These are phyloP conservation scores for Mixornis gularis DNA, from an alignment of 2,113 vertebrate genomes.

Conservation along the genomic window DNA sequence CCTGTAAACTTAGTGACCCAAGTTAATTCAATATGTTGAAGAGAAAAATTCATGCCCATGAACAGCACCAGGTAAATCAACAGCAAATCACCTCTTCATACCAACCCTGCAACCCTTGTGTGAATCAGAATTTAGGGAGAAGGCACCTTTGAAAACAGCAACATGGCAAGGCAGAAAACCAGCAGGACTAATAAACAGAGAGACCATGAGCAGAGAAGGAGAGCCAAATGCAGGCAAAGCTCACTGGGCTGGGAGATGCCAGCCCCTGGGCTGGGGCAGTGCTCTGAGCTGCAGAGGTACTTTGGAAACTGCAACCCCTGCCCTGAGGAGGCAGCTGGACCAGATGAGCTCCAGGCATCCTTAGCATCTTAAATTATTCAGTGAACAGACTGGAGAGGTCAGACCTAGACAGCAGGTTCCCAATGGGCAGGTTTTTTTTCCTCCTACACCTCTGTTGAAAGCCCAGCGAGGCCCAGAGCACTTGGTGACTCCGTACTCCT, in stretches of 20 bases:
- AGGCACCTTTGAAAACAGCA: neutral
- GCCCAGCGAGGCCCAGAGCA: neutral
- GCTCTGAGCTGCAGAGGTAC: fast-evolving
- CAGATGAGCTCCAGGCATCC: neutral
- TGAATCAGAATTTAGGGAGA: neutral
- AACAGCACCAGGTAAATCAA: neutral
- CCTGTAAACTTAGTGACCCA: neutral
- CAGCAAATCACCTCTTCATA: neutral
- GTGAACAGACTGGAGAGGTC: neutral
- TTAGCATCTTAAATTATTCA: neutral
- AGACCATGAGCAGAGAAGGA: neutral
- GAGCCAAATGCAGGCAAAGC: neutral
- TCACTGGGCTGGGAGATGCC: neutral
- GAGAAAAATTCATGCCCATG: neutral
- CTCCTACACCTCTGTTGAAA: neutral
- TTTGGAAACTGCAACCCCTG: neutral
- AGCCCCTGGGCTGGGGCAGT: neutral
- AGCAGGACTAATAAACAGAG: neutral
- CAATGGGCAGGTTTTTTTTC: neutral
- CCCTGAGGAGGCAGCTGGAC: neutral
- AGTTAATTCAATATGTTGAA: neutral
- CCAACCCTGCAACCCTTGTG: neutral
- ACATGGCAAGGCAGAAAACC: neutral
- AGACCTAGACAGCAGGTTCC: neutral
- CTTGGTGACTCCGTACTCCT: fast-evolving